Percentiles rank a stretch among this genome's conserved stretches.
Evolutionary conservation across 2,888 invertebrate genomes (phyloP).

Genomic region (Exephanes ischioxanthus): DNA sequence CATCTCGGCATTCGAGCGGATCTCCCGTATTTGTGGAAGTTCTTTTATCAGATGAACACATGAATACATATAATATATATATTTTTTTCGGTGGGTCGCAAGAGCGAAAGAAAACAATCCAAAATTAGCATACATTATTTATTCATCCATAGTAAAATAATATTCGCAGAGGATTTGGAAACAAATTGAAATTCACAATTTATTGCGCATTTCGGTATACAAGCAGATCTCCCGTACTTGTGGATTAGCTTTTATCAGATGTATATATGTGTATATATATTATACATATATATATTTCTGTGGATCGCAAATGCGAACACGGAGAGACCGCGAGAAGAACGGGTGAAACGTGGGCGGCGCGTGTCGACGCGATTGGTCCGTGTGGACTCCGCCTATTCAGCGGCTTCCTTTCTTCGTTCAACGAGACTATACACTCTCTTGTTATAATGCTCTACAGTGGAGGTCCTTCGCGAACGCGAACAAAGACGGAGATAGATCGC

Average conservation of each 20-base stretch:
- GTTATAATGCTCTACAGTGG: slow-evolving; percentile 47
- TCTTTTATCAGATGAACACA: no score
- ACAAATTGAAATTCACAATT: not conserved
- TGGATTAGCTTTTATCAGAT: not conserved
- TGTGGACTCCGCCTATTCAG: slow-evolving; percentile 83
- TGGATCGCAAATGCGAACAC: slow-evolving; percentile 29
- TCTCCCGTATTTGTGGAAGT: not conserved
- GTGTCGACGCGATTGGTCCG: slow-evolving; percentile 82
- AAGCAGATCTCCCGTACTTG: not conserved
- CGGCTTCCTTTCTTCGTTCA: slow-evolving; percentile 76
- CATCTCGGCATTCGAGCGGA: not conserved
- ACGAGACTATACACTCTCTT: slow-evolving; percentile 36
- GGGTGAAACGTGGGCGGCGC: slow-evolving; percentile 81
- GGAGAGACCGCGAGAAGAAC: slow-evolving; percentile 76
- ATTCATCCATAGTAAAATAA: no score
- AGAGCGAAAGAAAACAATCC: not conserved
- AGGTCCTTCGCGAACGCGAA: slow-evolving; percentile 52
- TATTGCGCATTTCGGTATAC: not conserved
- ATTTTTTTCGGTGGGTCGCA: not conserved
- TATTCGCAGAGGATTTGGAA: no score
- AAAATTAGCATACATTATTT: no score
- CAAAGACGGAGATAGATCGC: slow-evolving; percentile 62
- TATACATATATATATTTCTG: not conserved
- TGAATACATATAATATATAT: no score
- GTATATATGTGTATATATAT: not conserved